These are phyloP conservation scores for Danio tinwini DNA, from an alignment of 2,797 vertebrate genomes.

Conservation along the genomic window DNA sequence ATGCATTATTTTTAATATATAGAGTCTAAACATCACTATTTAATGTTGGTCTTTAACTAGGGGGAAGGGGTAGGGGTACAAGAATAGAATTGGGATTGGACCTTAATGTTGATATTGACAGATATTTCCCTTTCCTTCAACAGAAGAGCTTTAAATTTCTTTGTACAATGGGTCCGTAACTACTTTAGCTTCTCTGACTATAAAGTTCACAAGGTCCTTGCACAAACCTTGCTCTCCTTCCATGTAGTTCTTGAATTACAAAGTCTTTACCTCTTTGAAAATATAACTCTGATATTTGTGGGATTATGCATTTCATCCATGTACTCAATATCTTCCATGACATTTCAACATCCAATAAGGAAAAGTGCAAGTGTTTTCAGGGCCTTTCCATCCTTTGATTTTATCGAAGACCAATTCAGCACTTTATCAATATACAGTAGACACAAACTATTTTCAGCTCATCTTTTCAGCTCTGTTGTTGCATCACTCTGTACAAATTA, in stretches of 20 bases:
- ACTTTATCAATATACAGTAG: no score
- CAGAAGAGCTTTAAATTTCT: not conserved
- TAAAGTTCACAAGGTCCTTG: not conserved
- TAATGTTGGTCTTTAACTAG: no score
- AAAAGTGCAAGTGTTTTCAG: conserved; percentile 3
- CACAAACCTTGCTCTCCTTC: not conserved
- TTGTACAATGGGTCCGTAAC: not conserved
- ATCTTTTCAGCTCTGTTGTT: no score
- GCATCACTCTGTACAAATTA: no score
- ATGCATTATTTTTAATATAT: no score
- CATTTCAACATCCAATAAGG: not conserved
- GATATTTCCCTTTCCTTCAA: not conserved
- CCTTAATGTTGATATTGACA: no score
- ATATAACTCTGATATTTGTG: not conserved
- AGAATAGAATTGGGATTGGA: no score
- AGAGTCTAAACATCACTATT: no score
- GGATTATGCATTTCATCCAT: conserved; percentile 17
- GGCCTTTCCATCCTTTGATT: not conserved
- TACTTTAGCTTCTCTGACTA: not conserved
- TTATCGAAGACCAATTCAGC: not conserved
- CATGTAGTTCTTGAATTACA: not conserved
- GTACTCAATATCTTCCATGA: not conserved
- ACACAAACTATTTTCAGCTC: no score
- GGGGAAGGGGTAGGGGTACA: no score
- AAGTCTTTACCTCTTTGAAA: not conserved